Evolutionary conservation across 1,140 invertebrate genomes (phyloP), one percentile per base, ranked within the genome.

Genomic region (Drosophila sp.): DNA sequence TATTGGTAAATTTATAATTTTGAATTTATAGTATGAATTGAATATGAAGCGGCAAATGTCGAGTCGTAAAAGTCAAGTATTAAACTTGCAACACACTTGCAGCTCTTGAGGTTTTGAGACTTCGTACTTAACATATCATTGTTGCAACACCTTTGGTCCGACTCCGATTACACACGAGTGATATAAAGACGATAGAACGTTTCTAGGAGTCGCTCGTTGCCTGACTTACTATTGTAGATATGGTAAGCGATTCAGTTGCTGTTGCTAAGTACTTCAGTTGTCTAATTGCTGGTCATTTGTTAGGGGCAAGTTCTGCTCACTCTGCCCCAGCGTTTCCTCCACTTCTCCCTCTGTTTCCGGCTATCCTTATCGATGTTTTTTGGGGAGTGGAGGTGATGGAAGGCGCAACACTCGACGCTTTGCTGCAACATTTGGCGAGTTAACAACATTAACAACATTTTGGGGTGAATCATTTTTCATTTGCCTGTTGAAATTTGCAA

Each of bases 261-360:
- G 53, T 25, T 34, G 27, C 36, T 21, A 51, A 72, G 63, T 51
- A 67, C 69, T 73, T 66, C 36, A 61, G 43, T 61, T 78, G 78
- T 76, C 83, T 87, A 87, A 87, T 87, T 87, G 78, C 67, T 27
- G 67, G 83, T 72, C 76, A 87, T 87, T 87, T 84, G 67, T 84
- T 72, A 72, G 65, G 34, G 32, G 73, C 74, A 77, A 70, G 36
- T 70, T 64, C 59, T 62, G 29, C 64, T 16, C 27, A n/a, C 36
- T 29, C 36, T 40, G 14, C 25, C 34, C n/a, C 36, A 5, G 9
- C 11, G n/a, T 38, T 38, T 13, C 3, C n/a, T n/a, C 36, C 13
- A 13, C n/a, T 38, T 51, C 7, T 29, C 4, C 13, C 18, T 29
- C 32, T 36, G 36, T 1, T 53, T 53, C 50, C 32, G 29, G 16